Evolutionary conservation across 2,797 vertebrate genomes (phyloP).

Genomic region (Pantherophis vulpinus): DNA sequence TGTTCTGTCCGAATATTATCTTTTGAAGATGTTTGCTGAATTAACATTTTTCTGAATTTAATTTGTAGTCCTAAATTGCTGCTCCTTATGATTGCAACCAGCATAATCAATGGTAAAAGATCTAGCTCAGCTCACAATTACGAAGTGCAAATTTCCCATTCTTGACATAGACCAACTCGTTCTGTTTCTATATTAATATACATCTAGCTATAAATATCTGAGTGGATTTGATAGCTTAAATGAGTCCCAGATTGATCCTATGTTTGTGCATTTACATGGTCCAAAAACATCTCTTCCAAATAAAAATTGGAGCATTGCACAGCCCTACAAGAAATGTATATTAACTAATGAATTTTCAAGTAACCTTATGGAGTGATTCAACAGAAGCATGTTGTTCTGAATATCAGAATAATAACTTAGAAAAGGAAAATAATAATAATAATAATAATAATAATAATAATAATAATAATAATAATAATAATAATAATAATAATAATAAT

Average conservation of each 20-base stretch:
- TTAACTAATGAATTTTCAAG: conserved; percentile 37
- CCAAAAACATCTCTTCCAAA: conserved; percentile 9
- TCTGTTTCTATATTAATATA: not conserved
- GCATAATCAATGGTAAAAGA: not conserved
- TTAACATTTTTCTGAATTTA: not conserved
- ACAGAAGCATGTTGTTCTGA: conserved; percentile 38
- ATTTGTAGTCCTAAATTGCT: not conserved
- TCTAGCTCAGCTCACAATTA: not conserved
- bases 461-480: no score
- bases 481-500: no score
- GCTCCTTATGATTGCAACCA: not conserved
- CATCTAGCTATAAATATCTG: not conserved
- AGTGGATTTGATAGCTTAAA: not conserved
- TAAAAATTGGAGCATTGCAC: not conserved
- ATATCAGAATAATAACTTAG: conserved; percentile 30
- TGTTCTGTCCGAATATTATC: not conserved
- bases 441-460: no score
- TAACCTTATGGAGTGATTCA: conserved; percentile 47
- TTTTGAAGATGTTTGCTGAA: not conserved
- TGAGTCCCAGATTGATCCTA: not conserved
- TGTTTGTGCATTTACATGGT: not conserved
- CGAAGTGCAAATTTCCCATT: not conserved
- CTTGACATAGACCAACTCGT: not conserved
- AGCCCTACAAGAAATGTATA: not conserved
- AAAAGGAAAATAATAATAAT: not conserved